These are phyloP conservation scores for Magallana nippona DNA, from an alignment of 2,888 invertebrate genomes.

Conservation along the genomic window DNA sequence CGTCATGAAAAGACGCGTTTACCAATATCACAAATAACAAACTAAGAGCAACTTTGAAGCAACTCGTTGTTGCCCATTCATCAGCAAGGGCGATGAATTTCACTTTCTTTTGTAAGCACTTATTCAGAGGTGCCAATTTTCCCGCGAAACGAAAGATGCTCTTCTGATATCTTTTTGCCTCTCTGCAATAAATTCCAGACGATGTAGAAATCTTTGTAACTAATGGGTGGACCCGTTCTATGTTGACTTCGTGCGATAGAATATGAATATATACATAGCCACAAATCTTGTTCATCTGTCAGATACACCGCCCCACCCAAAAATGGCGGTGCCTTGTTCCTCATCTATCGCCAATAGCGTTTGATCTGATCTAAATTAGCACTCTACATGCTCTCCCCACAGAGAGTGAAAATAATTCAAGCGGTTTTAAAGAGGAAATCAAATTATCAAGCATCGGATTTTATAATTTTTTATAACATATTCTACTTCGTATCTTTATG, in stretches of 20 bases:
- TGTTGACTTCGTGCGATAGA: constrained; percentile 10
- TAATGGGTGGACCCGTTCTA: constrained; percentile 23
- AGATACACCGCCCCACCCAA: constrained; percentile 9
- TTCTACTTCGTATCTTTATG: too few species aligned
- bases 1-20: neutral
- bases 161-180: neutral
- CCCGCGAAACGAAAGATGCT: neutral
- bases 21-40: neutral
- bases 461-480: too few species aligned
- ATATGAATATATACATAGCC: constrained; percentile 14
- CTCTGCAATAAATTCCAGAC: constrained; percentile 18
- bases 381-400: neutral
- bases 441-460: neutral
- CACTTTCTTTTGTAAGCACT: neutral
- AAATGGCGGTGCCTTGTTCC: neutral
- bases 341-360: neutral
- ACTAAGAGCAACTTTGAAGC: neutral
- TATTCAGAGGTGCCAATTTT: constrained; percentile 10
- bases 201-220: constrained; percentile 16
- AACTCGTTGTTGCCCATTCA: neutral
- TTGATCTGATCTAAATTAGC: neutral
- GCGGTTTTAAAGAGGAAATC: too few species aligned
- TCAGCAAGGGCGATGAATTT: neutral
- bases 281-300: constrained; percentile 27
- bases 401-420: neutral